Evolutionary conservation across 2,113 vertebrate genomes (phyloP).

Genomic region (Mystacornis crossleyi): DNA sequence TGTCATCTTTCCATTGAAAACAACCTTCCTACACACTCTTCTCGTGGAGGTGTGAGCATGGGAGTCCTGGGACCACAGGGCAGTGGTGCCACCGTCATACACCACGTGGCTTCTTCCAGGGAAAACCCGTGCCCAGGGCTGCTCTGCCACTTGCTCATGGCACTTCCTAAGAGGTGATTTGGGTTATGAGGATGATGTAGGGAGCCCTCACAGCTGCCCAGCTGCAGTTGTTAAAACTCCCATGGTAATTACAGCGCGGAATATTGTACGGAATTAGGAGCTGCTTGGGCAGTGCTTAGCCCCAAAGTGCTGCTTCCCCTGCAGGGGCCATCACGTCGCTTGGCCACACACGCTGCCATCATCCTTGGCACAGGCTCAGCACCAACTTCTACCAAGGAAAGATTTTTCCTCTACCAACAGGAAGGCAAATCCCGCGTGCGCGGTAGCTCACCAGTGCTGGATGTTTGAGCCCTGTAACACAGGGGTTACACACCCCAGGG

Average conservation of each 20-base stretch:
- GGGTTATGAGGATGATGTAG: background rate
- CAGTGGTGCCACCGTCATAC: rapidly evolving
- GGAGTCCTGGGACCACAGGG: background rate
- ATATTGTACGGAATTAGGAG: background rate
- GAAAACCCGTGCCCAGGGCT: background rate
- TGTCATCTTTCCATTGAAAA: background rate
- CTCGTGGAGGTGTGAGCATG: rapidly evolving
- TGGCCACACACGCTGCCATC: background rate
- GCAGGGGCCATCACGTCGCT: rapidly evolving
- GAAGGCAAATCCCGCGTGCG: background rate
- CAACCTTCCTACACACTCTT: background rate
- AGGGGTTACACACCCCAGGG: background rate
- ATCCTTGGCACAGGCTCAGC: background rate
- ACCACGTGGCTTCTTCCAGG: background rate
- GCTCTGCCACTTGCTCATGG: background rate
- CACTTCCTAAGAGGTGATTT: background rate
- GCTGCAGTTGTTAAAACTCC: background rate
- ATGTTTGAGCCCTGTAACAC: background rate
- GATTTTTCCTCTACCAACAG: background rate
- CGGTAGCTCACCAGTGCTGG: rapidly evolving
- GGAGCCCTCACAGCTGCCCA: background rate
- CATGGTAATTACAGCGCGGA: background rate
- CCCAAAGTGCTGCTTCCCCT: background rate
- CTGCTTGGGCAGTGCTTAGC: background rate
- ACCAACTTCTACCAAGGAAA: background rate